A percentile compares a stretch with the other conserved stretches of the same genome.
Evolutionary conservation across 2,888 invertebrate genomes (phyloP).

Genomic region (Tetragonula carbonaria): DNA sequence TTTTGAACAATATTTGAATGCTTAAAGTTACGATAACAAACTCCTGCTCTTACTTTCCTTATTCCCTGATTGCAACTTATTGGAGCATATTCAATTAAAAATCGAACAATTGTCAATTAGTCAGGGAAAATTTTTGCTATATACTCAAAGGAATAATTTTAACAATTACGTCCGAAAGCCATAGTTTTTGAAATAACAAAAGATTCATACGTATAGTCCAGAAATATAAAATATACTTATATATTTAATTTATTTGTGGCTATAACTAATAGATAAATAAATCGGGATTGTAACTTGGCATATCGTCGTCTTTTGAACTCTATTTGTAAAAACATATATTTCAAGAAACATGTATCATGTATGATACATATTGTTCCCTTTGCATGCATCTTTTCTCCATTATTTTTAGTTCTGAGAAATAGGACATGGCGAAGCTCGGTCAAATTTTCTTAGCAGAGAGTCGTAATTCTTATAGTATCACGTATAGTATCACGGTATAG

Average conservation of each 20-base stretch:
- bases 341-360: conserved; percentile 39
- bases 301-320: conserved; percentile 36
- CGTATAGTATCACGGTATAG: conserved; percentile 39
- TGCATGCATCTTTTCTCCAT: conserved; percentile 57
- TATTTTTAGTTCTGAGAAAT: conserved; percentile 49
- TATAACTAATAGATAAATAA: conserved; percentile 20
- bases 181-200: conserved; percentile 7
- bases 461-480: conserved; percentile 42
- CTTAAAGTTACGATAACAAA: conserved; percentile 66
- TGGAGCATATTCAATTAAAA: conserved; percentile 50
- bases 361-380: conserved; percentile 49
- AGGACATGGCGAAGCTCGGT: conserved; percentile 50
- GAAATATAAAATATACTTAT: conserved; percentile 15
- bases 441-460: conserved; percentile 43
- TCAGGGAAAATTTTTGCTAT: conserved; percentile 46
- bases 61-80: conserved; percentile 58
- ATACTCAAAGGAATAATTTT: conserved; percentile 39
- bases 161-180: conserved; percentile 9
- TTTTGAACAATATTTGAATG: conserved; percentile 63
- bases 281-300: conserved; percentile 35
- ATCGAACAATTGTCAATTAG: conserved; percentile 20
- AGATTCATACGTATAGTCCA: conserved; percentile 38
- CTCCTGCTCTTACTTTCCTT: conserved; percentile 64
- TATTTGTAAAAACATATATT: conserved; percentile 22
- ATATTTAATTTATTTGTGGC: conserved; percentile 39